These are phyloP conservation scores for Mythimna pallens DNA, from an alignment of 2,888 invertebrate species.

Conservation along the genomic window DNA sequence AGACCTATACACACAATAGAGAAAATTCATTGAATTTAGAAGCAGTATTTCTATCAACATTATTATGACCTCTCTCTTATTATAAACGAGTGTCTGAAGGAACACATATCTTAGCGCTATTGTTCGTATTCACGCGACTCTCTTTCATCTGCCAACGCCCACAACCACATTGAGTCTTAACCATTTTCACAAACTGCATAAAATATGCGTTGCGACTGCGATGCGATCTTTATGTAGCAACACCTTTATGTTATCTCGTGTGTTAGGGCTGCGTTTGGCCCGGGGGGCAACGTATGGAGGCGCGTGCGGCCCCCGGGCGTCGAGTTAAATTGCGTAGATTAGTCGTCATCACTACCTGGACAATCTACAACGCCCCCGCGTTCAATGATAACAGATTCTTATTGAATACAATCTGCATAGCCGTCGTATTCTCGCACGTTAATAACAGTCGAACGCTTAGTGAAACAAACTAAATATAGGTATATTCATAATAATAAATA, in stretches of 20 bases:
- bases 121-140: conserved; percentile 43
- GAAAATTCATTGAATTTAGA: conserved; percentile 42
- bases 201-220: conserved; percentile 39
- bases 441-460: conserved; percentile 46
- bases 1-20: conserved; percentile 33
- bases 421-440: conserved; percentile 24
- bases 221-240: conserved; percentile 56
- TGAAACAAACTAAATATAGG: conserved; percentile 63
- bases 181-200: conserved; percentile 40
- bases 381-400: conserved; percentile 67
- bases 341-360: conserved; percentile 67
- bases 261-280: conserved; percentile 36
- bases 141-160: conserved; percentile 58
- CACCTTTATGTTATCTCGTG: conserved; percentile 57
- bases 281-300: conserved; percentile 45
- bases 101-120: conserved; percentile 50
- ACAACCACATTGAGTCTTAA: conserved; percentile 48
- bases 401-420: conserved; percentile 69
- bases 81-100: conserved; percentile 48
- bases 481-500: conserved; percentile 73
- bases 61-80: conserved; percentile 47
- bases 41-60: conserved; percentile 45
- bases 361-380: conserved; percentile 60
- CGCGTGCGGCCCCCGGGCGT: conserved; percentile 56
- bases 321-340: conserved; percentile 67